A percentile compares a stretch with the other conserved stretches of the same genome.
These are phyloP conservation scores for Cenopis cana DNA, from an alignment of 2,888 invertebrate species.

Conservation along the genomic window DNA sequence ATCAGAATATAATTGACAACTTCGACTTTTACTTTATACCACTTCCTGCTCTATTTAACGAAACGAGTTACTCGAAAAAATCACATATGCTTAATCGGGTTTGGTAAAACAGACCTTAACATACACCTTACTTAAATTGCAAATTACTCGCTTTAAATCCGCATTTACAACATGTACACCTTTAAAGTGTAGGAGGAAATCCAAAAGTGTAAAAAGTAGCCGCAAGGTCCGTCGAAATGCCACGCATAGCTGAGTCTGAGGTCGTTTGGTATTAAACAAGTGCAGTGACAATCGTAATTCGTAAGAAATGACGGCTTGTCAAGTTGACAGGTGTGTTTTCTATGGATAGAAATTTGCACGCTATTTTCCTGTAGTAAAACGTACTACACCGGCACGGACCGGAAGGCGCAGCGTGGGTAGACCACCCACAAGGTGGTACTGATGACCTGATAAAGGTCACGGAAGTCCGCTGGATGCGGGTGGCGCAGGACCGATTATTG, in stretches of 20 bases:
- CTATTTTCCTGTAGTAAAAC: not conserved
- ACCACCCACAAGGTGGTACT: too few relatives aligned
- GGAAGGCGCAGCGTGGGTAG: too few relatives aligned
- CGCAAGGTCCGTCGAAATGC: constrained; percentile 34
- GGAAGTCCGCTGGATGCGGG: too few relatives aligned
- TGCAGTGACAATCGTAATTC: constrained; percentile 11
- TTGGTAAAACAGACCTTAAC: not conserved
- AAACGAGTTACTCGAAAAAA: not conserved
- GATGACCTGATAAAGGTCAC: too few relatives aligned
- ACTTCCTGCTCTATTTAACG: constrained; percentile 12
- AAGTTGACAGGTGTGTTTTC: not conserved
- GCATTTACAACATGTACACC: not conserved
- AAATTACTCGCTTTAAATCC: not conserved
- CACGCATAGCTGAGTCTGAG: constrained; percentile 22
- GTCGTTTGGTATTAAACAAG: constrained; percentile 34
- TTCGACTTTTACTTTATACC: not conserved
- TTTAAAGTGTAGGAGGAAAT: constrained; percentile 26
- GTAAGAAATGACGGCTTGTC: constrained; percentile 30
- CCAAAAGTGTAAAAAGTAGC: constrained; percentile 27
- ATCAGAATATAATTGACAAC: not conserved
- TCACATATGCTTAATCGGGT: not conserved
- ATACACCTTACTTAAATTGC: not conserved
- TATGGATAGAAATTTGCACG: not conserved
- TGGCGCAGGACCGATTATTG: too few relatives aligned
- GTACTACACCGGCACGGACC: too few relatives aligned